Base-by-base conservation (phyloP, 30 jellyfish, hydroid and myxozoan species). In the Aurelia aurita region DNA sequence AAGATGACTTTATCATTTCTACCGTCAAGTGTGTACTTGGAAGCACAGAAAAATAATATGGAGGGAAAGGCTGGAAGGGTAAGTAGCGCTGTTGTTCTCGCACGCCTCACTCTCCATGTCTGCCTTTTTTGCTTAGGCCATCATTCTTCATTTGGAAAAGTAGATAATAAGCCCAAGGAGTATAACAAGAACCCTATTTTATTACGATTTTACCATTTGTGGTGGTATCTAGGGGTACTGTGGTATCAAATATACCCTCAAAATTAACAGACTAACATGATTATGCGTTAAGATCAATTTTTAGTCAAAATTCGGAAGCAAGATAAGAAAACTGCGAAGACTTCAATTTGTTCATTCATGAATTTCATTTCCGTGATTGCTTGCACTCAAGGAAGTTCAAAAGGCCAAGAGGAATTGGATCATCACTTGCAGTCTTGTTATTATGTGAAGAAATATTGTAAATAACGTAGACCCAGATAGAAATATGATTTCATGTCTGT, bases 21-120 rank as follows among this genome's bases (percentile, higher is more conserved):
- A 28, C 98, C 98, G 39, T 80, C 97, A 18, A 97, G 88, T 49
- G 95, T 87, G 21, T 86, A 69, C 79, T 69, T 70, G 27, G 98
- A 88, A 76, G 97, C 94, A 26, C 83, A 69, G 72, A 70, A 91
- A 47, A 91, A 85, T 66, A 87, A 82, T 75, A 87, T 93, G 96
- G 92, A 93, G 31, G 97, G 97, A 35, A 93, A 93, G 83, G 94
- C 98, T 71, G 98, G 98, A 79, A 78, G 98, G 96, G 98, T 93
- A 74, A 80, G 96, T 26, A 39, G 51, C 47, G 18, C 12, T 16
- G 26, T 13, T 21, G 74, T 43, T 46, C n/a, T n/a, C n/a, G 11
- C 27, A 22, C 27, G n/a, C n/a, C n/a, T n/a, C n/a, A n/a, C 10
- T 25, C 69, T n/a, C 28, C 69, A 20, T n/a, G n/a, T 20, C 29